Base-by-base conservation (phyloP, 2,888 invertebrate species). In the Pyrrhia umbra region DNA sequence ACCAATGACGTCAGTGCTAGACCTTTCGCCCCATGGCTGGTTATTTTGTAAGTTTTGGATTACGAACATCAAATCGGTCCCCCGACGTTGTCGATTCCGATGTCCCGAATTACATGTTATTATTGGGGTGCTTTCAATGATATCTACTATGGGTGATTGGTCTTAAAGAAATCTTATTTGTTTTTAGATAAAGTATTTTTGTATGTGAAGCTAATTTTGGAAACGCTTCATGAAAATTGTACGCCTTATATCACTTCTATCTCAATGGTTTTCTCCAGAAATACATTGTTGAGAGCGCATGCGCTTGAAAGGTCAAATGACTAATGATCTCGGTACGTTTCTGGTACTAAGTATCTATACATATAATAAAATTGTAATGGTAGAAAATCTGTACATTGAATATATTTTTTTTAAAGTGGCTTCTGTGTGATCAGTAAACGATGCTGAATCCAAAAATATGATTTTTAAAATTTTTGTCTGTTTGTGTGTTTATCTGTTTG, bases 81-180 rank as follows among this genome's bases (percentile, higher is more conserved):
- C 42, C 23, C 13, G 37, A n/a, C n/a, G n/a, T n/a, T n/a, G n/a
- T n/a, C 16, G 55, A 30, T 23, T 25, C 10, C 42, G 30, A 47
- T 69, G 71, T 8, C 46, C 25, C 2, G 43, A 47, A 75, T 63
- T 63, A 58, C 43, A 51, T 51, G 10, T 69, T 69, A 58, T 72
- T 63, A 70, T 55, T 70, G 39, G 37, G 4, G 20, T 45, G 20
- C 27, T 75, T 54, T 57, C 56, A 52, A 54, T 21, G 52, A 37
- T 18, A 15, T 54, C 18, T 21, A 8, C 20, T 46, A 27, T n/a
- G 60, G 20, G 21, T 52, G 40, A 20, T 34, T 67, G 67, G 30
- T 71, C 37, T 40, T 10, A 40, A 15, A 15, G 23, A 59, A 68
- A 3, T 5, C 23, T 15, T 6, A 2, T n/a, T 13, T n/a, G 13